Base-by-base conservation (phyloP, 2,113 vertebrate genomes). In the Nesoenas mayeri region DNA sequence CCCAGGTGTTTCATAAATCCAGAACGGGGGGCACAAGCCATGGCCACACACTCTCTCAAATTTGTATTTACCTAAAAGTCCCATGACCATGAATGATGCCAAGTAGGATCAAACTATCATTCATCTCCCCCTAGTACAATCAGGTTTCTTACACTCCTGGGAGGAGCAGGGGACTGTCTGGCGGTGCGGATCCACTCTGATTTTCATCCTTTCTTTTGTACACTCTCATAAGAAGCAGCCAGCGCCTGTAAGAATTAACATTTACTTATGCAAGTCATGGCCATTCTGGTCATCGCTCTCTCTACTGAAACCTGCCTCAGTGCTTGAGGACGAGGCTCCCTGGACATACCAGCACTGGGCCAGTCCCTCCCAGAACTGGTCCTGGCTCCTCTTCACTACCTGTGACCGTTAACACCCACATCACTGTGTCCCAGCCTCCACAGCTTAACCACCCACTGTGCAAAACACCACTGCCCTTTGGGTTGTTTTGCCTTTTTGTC, bases 301-400 rank as follows among this genome's bases (percentile, higher is more conserved):
- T 12, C 70, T 29, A n/a, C 14, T 29, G 36, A 38, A 44, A 44
- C 16, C 21, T 29, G 54, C 15, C 40, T 34, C 57, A 51, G 34
- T 22, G 48, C 15, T 36, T 10, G 6, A 24, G 9, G 36, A 36
- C 2, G 2, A 54, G 40, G 42, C 42, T 42, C 42, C 47, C 44
- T 1, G 4, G 5, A 50, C 0, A 1, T 20, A 40, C 51, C 34
- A 18, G 20, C 4, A 12, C 42, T 4, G 14, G 42, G 19, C 19
- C 13, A 0, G 8, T 34, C 53, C 36, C 57, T 71, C 28, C 48
- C 11, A 28, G 25, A 56, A 40, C 40, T 29, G 16, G 11, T 24
- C 32, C n/a, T 10, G 1, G 1, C 15, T 42, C 42, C 24, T 36
- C 20, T 7, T 50, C 40, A 36, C 26, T 34, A 50, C 3, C 56